phyloP scores from a whole-genome alignment of 1,140 invertebrate genomes.

The Wasmannia auropunctata region DNA sequence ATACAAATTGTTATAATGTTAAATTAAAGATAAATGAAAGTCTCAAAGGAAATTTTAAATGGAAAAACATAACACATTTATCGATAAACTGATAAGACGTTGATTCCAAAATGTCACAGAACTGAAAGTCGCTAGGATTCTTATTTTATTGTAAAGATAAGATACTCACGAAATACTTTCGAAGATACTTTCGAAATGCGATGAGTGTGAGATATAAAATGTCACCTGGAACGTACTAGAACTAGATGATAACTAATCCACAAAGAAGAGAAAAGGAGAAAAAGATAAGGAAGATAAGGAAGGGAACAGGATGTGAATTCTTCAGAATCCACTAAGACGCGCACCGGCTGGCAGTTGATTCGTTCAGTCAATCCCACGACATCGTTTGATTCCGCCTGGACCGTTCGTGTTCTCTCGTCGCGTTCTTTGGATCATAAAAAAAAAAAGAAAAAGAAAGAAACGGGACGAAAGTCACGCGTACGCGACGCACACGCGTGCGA shows the following conservation, averaged over 20 bases:
- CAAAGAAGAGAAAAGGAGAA: not conserved
- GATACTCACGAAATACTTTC: conserved; percentile 14
- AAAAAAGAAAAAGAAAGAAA: not conserved
- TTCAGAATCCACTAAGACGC: not conserved
- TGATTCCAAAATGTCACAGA: not conserved
- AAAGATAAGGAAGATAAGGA: not conserved
- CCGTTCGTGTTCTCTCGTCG: not conserved
- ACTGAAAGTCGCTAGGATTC: not conserved
- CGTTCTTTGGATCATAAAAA: not conserved
- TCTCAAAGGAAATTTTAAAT: not conserved
- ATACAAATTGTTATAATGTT: not conserved
- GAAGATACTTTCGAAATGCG: not conserved
- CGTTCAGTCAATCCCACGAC: conserved; percentile 9
- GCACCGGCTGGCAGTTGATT: conserved; percentile 5
- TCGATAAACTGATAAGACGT: not conserved
- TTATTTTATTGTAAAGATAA: not conserved
- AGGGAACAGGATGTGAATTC: not conserved
- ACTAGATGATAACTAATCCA: not conserved
- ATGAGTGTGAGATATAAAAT: not conserved
- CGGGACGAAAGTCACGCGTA: not conserved
- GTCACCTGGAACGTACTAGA: not conserved
- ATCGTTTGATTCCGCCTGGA: not conserved
- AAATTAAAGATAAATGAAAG: not conserved
- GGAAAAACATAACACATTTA: not conserved
- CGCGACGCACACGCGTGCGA: not conserved